phyloP scores from a whole-genome alignment of 2,888 invertebrate species.

The Eupithecia abbreviata region DNA sequence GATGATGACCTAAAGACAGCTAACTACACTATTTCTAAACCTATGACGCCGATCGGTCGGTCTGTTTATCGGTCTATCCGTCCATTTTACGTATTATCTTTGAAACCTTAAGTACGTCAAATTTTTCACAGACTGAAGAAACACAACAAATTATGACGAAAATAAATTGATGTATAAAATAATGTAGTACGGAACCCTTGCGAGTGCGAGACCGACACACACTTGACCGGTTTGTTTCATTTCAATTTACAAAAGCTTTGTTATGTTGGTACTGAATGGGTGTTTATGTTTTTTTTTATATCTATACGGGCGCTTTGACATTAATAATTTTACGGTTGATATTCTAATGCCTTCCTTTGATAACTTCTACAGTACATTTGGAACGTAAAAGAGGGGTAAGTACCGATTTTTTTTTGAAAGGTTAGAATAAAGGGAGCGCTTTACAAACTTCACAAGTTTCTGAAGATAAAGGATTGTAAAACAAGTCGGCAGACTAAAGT shows the following conservation, averaged over 20 bases:
- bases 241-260: background rate
- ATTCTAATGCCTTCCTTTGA: background rate
- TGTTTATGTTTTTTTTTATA: background rate
- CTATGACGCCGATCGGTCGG: background rate
- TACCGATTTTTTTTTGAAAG: background rate
- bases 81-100: background rate
- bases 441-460: background rate
- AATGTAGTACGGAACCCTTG: background rate
- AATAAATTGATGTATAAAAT: background rate
- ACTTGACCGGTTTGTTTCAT: background rate
- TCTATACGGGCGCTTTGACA: slow-evolving; percentile 1
- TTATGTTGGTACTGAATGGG: background rate
- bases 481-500: background rate
- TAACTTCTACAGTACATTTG: background rate
- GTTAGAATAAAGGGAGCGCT: background rate
- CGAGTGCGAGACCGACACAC: background rate
- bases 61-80: background rate
- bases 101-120: background rate
- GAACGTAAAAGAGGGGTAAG: background rate
- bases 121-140: background rate
- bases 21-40: background rate
- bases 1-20: background rate
- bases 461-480: background rate
- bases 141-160: background rate
- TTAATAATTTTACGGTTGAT: background rate